Evolutionary conservation across 2,797 vertebrate genomes (phyloP), one percentile per base, ranked within the genome.

Genomic region (Pangasius krempfi): DNA sequence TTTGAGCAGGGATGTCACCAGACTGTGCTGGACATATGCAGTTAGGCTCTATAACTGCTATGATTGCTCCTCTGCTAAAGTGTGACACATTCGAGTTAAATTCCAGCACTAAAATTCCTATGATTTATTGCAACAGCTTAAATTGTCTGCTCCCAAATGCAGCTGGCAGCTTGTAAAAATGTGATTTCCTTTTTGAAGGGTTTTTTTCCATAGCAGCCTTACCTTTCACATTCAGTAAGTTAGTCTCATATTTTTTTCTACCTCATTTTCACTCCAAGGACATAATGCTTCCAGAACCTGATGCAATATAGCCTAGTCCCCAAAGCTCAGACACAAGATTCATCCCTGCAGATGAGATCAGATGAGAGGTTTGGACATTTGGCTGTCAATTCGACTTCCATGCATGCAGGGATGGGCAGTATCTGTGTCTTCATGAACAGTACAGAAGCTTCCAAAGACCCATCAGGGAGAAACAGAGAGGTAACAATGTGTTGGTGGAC

Each of bases 181-280:
- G 37, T 40, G 27, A 64, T 47, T 66, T 64, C 10, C 56, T 44
- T 82, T n/a, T 44, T 79, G 18, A 30, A 5, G 4, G 0, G 22
- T 3, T 81, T 30, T 1, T 7, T 30, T 50, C 12, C 3, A 30
- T 22, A 84, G 62, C 82, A 82, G 54, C 10, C 5, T 60, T 68
- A 84, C 82, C 82, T 84, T 27, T 66, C 60, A 83, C 25, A n/a
- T 33, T 66, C 14, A 68, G 22, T 62, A 62, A 37, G 30, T 25
- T n/a, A n/a, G 60, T 47, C 40, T 64, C 81, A 66, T 83, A 30
- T 66, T 50, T 50, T 47, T 84, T 47, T 82, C 25, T 44, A 27
- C 80, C 37, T 62, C 37, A 62, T 82, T 64, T 66, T 83, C 40
- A 47, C 40, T 66, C 60, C 40, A 83, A 64, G 81, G 37, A n/a